Conservation (phyloP, 1,140 invertebrate genomes). For the Neuroterus valhalla region DNA sequence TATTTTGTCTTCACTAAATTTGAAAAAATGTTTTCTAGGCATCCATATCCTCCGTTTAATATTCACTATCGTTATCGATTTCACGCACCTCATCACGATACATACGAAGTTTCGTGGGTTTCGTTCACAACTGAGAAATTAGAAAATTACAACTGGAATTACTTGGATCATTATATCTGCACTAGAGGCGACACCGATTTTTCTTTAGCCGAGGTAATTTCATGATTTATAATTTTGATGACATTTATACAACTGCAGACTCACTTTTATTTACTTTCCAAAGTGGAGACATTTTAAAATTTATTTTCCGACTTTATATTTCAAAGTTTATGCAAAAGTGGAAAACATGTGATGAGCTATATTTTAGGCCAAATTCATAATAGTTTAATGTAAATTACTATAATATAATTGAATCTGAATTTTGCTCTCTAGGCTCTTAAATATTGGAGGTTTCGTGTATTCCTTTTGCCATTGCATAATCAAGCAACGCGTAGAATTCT, state of each 20-base stretch:
- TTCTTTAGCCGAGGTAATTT: conserved; percentile 84
- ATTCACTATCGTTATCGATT: conserved; percentile 94
- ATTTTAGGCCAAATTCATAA: too few relatives aligned
- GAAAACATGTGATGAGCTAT: too few relatives aligned
- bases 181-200: conserved; percentile 94
- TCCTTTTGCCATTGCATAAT: conserved; percentile 87
- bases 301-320: too few relatives aligned
- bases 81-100: conserved; percentile 93
- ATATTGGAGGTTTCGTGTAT: conserved; percentile 95
- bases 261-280: too few relatives aligned
- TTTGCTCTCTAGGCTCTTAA: conserved; percentile 82
- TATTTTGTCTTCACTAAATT: conserved; percentile 23
- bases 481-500: conserved; percentile 83
- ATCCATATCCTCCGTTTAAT: conserved; percentile 93
- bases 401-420: too few relatives aligned
- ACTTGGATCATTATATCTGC: conserved; percentile 97
- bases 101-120: conserved; percentile 95
- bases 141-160: conserved; percentile 99
- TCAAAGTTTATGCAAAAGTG: too few relatives aligned
- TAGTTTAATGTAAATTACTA: too few relatives aligned
- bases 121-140: conserved; percentile 95
- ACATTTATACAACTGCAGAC: too few relatives aligned
- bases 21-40: conserved; percentile 77
- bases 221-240: conserved; percentile 28
- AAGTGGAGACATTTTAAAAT: too few relatives aligned